A percentile compares a stretch with the other conserved stretches of the same genome.
These are phyloP conservation scores for Cygnus olor DNA, from an alignment of 2,797 vertebrate species.

Conservation along the genomic window DNA sequence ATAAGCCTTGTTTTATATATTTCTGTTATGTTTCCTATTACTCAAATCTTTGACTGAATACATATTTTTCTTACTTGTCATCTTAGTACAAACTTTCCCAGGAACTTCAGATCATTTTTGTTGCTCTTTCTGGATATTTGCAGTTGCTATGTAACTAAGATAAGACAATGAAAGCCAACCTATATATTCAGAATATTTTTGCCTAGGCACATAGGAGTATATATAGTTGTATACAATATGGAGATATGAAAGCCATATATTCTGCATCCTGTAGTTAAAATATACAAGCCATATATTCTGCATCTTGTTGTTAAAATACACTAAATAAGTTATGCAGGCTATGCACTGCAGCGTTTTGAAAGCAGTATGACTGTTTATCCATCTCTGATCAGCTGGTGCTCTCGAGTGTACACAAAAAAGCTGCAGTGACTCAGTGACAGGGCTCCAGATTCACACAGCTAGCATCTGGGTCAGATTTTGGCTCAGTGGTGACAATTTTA, in stretches of 20 bases:
- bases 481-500: neutral
- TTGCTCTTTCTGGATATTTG: constrained; percentile 14
- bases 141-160: neutral
- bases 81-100: constrained; percentile 13
- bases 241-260: neutral
- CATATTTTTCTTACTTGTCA: constrained; percentile 10
- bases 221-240: neutral
- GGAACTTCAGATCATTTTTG: neutral
- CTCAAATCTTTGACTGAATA: neutral
- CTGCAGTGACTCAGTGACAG: neutral
- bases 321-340: neutral
- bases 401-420: neutral
- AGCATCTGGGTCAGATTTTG: neutral
- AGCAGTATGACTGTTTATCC: neutral
- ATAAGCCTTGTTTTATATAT: neutral
- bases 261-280: neutral
- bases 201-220: too few species aligned
- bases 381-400: neutral
- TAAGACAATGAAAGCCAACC: neutral
- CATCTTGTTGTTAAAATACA: neutral
- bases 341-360: neutral
- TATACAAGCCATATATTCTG: neutral
- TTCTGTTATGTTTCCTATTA: neutral
- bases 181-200: neutral
- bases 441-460: neutral